Conservation (phyloP, 2,888 invertebrate species). For the Steinernema hermaphroditum region DNA sequence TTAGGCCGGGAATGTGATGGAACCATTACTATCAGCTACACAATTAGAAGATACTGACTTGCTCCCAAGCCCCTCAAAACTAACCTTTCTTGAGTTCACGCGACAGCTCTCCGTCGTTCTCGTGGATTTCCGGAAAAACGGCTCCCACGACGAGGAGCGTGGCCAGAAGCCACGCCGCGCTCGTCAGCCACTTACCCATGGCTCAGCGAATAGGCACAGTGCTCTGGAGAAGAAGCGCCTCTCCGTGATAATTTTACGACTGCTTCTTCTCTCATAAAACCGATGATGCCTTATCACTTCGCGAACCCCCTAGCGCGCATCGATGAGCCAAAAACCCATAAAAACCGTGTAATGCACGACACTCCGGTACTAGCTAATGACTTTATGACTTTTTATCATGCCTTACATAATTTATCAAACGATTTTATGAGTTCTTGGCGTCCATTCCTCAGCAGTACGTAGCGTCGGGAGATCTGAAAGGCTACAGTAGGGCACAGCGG, state of each 20-base stretch:
- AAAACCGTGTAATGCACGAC: not conserved
- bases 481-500: not conserved
- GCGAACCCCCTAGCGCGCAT: not conserved
- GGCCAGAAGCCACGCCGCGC: slow-evolving; percentile 12
- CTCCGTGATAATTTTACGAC: not conserved
- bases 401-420: slow-evolving; percentile 26
- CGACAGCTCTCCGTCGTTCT: not conserved
- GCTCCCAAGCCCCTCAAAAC: not conserved
- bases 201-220: slow-evolving; percentile 2
- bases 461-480: slow-evolving; percentile 1
- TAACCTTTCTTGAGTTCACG: slow-evolving; percentile 5
- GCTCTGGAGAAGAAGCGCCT: too few species aligned
- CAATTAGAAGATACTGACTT: too few species aligned
- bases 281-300: slow-evolving; percentile 9
- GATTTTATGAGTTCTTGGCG: slow-evolving; percentile 11
- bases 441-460: not conserved
- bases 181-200: slow-evolving; percentile 16
- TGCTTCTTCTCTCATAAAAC: slow-evolving; percentile 10
- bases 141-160: slow-evolving; percentile 17
- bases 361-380: slow-evolving; percentile 1
- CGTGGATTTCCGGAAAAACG: slow-evolving; percentile 2
- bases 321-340: slow-evolving; percentile 17
- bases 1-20: too few species aligned
- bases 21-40: too few species aligned
- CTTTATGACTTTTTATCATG: slow-evolving; percentile 29